A percentile compares a stretch with the other conserved stretches of the same genome.
These are phyloP conservation scores for Caenorhabditis sp. DNA, from an alignment of 2,888 invertebrate genomes.

Conservation along the genomic window DNA sequence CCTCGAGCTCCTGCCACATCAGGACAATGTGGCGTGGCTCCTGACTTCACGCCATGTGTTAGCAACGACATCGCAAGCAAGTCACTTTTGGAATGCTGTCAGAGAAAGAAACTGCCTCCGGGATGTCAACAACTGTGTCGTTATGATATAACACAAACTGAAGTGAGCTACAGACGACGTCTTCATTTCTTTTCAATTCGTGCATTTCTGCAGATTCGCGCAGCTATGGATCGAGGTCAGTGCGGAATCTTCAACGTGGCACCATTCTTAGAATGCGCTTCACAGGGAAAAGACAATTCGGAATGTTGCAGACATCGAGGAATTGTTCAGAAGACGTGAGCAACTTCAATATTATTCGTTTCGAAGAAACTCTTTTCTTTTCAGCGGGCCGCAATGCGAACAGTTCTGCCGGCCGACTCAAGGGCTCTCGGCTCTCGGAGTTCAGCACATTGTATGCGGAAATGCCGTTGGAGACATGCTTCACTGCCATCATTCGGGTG, in stretches of 20 bases:
- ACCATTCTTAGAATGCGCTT: slow-evolving; percentile 77
- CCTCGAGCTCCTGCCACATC: slow-evolving; percentile 9
- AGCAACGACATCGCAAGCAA: slow-evolving; percentile 66
- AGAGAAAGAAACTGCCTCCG: slow-evolving; percentile 69
- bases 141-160: slow-evolving; percentile 76
- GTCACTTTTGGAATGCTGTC: slow-evolving; percentile 69
- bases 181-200: neutral
- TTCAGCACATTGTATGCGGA: slow-evolving; percentile 76
- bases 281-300: slow-evolving; percentile 73
- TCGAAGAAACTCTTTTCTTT: too few relatives aligned
- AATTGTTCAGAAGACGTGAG: slow-evolving; percentile 70
- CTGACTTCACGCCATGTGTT: slow-evolving; percentile 75
- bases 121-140: slow-evolving; percentile 75
- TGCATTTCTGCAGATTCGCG: slow-evolving; percentile 66
- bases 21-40: slow-evolving; percentile 70
- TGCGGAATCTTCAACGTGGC: slow-evolving; percentile 76
- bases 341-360: neutral
- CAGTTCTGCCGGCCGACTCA: slow-evolving; percentile 72
- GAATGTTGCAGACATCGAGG: slow-evolving; percentile 72
- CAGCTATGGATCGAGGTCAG: slow-evolving; percentile 74
- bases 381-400: slow-evolving; percentile 76
- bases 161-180: slow-evolving; percentile 58
- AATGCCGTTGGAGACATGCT: slow-evolving; percentile 74
- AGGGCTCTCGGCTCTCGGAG: slow-evolving; percentile 71
- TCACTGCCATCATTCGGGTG: slow-evolving; percentile 76